A percentile compares a stretch with the other conserved stretches of the same genome.
Conservation (phyloP, 2,113 vertebrate genomes). For the Clarias macrocephalus region DNA sequence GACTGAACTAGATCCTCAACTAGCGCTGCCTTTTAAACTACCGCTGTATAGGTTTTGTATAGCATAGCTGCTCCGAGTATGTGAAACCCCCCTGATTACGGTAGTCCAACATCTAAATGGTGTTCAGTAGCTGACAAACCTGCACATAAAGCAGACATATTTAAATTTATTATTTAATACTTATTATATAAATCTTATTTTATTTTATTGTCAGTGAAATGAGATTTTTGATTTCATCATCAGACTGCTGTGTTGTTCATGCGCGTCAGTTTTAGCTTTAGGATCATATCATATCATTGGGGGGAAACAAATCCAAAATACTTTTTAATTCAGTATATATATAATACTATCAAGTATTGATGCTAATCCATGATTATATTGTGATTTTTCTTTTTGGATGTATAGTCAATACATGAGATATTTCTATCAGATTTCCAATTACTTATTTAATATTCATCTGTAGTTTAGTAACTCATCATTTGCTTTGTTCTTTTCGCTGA, state of each 20-base stretch:
- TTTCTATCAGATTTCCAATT: conserved; percentile 25
- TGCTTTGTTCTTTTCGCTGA: conserved; percentile 20
- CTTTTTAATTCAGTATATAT: conserved; percentile 32
- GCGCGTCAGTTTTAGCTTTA: conserved; percentile 4
- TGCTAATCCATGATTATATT: conserved; percentile 22
- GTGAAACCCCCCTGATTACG: conserved; percentile 16
- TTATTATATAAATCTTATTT: conserved; percentile 24
- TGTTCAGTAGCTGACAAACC: conserved; percentile 41
- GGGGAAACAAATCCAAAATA: neutral
- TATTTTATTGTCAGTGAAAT: neutral
- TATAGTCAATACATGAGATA: conserved; percentile 40
- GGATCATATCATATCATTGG: neutral
- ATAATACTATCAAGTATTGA: conserved; percentile 26
- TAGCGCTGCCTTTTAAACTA: conserved; percentile 51
- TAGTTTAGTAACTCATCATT: conserved; percentile 12
- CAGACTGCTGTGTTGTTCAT: conserved; percentile 6
- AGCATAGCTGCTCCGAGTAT: conserved; percentile 33
- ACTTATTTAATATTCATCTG: conserved; percentile 37
- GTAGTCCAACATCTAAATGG: conserved; percentile 11
- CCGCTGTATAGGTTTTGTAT: conserved; percentile 45
- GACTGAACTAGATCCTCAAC: conserved; percentile 43
- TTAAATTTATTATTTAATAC: conserved; percentile 16
- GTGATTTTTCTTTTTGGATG: conserved; percentile 32
- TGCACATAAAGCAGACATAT: conserved; percentile 44
- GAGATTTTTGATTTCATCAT: conserved; percentile 6